Conservation (phyloP, 2,888 invertebrate species). For the Ichneumoninae sp. region DNA sequence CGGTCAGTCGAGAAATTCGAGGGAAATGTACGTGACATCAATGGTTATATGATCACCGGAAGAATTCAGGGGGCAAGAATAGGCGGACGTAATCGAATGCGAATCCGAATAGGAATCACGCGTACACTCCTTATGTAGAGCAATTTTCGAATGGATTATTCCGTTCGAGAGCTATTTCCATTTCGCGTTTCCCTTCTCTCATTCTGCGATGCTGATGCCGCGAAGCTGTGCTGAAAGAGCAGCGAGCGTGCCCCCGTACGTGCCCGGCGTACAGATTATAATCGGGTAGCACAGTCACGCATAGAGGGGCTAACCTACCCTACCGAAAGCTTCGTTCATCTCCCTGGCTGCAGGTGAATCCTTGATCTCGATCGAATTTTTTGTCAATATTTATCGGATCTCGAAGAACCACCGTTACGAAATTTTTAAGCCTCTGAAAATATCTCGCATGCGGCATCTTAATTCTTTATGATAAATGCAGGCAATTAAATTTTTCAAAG, state of each 20-base stretch:
- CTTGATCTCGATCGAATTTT: not conserved
- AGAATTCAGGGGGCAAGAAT: constrained; percentile 45
- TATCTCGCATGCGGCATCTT: not conserved
- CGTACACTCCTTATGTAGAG: constrained; percentile 45
- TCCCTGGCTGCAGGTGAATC: constrained; percentile 14
- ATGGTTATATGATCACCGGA: not conserved
- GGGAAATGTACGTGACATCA: not conserved
- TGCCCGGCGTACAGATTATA: constrained; percentile 49
- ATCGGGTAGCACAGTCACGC: constrained; percentile 38
- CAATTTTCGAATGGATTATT: constrained; percentile 63
- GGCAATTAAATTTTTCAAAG: not conserved
- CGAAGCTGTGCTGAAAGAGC: constrained; percentile 4
- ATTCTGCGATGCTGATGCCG: constrained; percentile 5
- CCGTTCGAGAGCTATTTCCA: constrained; percentile 59
- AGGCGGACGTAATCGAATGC: constrained; percentile 56
- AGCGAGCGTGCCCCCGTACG: constrained; percentile 47
- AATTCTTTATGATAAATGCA: too few relatives aligned
- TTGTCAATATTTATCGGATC: constrained; percentile 5
- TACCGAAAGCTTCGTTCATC: constrained; percentile 13
- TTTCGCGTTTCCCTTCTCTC: constrained; percentile 14
- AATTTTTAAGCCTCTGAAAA: not conserved
- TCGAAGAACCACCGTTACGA: not conserved
- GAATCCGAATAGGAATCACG: constrained; percentile 55
- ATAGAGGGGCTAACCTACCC: constrained; percentile 37
- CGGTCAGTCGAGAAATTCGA: not conserved